These are phyloP conservation scores for Ditula angustiorana DNA, from an alignment of 2,888 invertebrate species.

Conservation along the genomic window DNA sequence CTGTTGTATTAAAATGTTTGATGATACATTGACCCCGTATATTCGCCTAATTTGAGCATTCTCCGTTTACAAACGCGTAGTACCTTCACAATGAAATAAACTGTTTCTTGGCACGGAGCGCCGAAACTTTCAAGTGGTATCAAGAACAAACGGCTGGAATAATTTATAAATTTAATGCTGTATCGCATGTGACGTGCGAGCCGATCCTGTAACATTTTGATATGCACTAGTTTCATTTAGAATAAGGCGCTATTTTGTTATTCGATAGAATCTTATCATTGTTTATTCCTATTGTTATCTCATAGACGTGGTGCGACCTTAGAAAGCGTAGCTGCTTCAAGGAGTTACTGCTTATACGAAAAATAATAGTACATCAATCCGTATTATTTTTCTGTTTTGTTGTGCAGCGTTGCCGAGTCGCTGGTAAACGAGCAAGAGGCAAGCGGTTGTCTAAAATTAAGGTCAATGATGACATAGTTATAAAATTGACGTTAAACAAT, in stretches of 20 bases:
- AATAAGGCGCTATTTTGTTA: constrained; percentile 17
- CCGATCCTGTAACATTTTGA: neutral
- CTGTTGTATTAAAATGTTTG: neutral
- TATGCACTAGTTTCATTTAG: neutral
- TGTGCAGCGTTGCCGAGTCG: neutral
- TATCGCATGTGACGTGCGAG: neutral
- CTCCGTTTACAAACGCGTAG: neutral
- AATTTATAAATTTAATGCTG: constrained; percentile 5
- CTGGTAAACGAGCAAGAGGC: constrained; percentile 45
- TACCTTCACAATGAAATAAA: neutral
- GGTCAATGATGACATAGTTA: constrained; percentile 76
- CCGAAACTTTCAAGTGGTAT: constrained; percentile 22
- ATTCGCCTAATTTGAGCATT: constrained; percentile 1
- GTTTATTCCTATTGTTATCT: constrained; percentile 26
- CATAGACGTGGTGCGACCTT: constrained; percentile 10
- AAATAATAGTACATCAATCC: neutral
- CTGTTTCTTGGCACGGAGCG: constrained; percentile 27
- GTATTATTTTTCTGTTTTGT: neutral
- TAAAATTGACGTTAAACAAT: constrained; percentile 63
- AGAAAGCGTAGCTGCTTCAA: constrained; percentile 15
- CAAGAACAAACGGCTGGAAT: constrained; percentile 18
- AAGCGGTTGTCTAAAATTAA: constrained; percentile 69
- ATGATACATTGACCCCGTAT: neutral
- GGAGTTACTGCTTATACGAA: constrained; percentile 8
- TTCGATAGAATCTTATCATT: constrained; percentile 30